phyloP scores from a whole-genome alignment of 1,140 invertebrate species.

The Globodera rostochiensis region DNA sequence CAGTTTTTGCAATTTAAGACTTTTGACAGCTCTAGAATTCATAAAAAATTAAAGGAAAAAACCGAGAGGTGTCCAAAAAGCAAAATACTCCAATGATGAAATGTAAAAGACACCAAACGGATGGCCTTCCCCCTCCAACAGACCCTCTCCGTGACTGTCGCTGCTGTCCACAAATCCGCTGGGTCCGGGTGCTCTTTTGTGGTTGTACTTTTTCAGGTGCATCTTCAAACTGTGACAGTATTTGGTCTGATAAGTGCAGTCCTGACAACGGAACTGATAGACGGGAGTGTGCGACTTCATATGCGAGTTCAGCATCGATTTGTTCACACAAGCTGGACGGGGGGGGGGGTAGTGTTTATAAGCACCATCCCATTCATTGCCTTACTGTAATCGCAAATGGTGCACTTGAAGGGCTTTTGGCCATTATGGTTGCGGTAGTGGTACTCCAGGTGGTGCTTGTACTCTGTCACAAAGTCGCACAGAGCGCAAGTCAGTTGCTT shows the following conservation, averaged over 20 bases:
- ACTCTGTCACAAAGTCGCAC: slow-evolving; percentile 96
- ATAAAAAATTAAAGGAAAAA: too few relatives aligned
- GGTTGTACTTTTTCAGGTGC: slow-evolving; percentile 87
- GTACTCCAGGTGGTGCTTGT: slow-evolving; percentile 97
- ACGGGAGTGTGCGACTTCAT: slow-evolving; percentile 95
- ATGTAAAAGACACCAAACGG: neutral
- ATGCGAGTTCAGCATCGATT: slow-evolving; percentile 98
- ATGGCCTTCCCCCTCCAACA: neutral
- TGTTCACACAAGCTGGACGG: slow-evolving; percentile 83
- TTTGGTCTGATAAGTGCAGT: slow-evolving; percentile 96
- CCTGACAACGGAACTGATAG: slow-evolving; percentile 90
- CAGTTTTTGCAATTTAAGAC: too few relatives aligned
- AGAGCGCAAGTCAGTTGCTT: slow-evolving; percentile 85
- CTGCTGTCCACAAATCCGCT: slow-evolving; percentile 67
- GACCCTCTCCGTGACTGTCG: slow-evolving; percentile 41
- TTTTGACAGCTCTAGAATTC: too few relatives aligned
- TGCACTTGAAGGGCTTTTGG: slow-evolving; percentile 93
- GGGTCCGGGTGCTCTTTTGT: slow-evolving; percentile 83
- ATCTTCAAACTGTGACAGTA: slow-evolving; percentile 93
- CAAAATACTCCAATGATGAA: too few relatives aligned
- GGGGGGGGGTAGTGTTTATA: neutral
- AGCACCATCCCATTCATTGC: neutral
- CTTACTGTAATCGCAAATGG: slow-evolving; percentile 50
- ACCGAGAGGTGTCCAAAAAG: too few relatives aligned
- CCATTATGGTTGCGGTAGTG: slow-evolving; percentile 92